A percentile compares a stretch with the other conserved stretches of the same genome.
phyloP scores from a whole-genome alignment of 2,797 vertebrate genomes.

The Fundulus diaphanus region DNA sequence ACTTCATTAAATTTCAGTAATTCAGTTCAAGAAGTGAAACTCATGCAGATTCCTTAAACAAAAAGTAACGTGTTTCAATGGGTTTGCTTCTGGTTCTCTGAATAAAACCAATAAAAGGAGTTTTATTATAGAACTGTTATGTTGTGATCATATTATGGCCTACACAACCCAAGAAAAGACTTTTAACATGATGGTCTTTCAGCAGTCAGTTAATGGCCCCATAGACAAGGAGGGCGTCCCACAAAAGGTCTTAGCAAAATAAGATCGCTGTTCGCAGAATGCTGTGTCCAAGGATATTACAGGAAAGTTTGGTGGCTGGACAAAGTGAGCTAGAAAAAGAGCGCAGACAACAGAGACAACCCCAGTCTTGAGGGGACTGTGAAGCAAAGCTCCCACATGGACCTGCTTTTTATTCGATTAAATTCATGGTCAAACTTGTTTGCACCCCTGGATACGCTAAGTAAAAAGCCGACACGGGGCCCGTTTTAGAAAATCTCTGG shows the following conservation, averaged over 20 bases:
- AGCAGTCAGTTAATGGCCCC: not conserved
- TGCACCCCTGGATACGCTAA: not conserved
- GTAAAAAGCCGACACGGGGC: not conserved
- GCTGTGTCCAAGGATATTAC: not conserved
- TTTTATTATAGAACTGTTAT: not conserved
- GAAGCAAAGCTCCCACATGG: not conserved
- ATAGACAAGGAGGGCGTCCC: not conserved
- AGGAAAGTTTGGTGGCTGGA: not conserved
- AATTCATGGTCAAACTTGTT: not conserved
- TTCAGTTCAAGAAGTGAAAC: not conserved
- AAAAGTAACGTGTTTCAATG: not conserved
- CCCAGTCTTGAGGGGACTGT: not conserved
- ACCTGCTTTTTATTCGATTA: not conserved
- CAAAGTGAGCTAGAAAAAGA: not conserved
- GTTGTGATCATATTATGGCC: not conserved
- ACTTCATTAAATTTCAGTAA: not conserved
- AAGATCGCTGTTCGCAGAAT: not conserved
- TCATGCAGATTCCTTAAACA: not conserved
- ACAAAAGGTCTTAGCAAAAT: not conserved
- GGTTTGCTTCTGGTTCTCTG: no score
- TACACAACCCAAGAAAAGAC: not conserved
- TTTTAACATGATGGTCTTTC: not conserved
- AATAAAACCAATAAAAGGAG: not conserved
- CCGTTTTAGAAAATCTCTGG: not conserved
- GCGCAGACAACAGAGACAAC: not conserved